A percentile compares a stretch with the other conserved stretches of the same genome.
Conservation (phyloP, 2,888 invertebrate genomes). For the Pandemis corylana region DNA sequence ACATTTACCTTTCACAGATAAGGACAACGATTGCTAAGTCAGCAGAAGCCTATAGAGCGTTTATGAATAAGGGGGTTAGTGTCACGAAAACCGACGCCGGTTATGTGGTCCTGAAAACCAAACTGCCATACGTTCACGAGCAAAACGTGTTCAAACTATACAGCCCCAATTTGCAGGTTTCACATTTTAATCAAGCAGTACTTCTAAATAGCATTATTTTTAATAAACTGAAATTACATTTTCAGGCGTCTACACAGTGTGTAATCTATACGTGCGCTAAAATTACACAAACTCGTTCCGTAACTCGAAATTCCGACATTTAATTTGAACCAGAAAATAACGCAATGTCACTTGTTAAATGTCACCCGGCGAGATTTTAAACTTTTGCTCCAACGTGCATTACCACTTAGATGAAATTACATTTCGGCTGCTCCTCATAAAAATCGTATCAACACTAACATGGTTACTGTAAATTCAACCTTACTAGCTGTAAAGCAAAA, state of each 20-base stretch:
- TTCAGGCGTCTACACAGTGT: neutral
- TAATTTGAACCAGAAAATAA: constrained; percentile 4
- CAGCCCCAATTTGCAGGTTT: too few relatives aligned
- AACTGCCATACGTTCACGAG: too few relatives aligned
- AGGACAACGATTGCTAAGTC: too few relatives aligned
- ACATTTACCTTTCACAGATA: too few relatives aligned
- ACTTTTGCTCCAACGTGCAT: neutral
- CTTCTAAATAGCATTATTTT: neutral
- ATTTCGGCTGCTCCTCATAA: neutral
- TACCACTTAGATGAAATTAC: constrained; percentile 1
- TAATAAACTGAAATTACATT: neutral
- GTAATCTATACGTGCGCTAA: neutral
- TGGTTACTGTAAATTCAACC: neutral
- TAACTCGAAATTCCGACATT: neutral
- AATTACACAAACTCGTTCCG: neutral
- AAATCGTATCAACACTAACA: neutral
- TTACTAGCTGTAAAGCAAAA: neutral
- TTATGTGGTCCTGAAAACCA: too few relatives aligned
- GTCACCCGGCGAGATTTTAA: neutral
- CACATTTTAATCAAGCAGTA: neutral
- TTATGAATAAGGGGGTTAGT: too few relatives aligned
- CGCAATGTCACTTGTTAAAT: constrained; percentile 1
- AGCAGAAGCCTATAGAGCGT: too few relatives aligned
- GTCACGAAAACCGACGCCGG: too few relatives aligned
- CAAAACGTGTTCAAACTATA: too few relatives aligned